Conservation (phyloP, 1,140 invertebrate species). For the Lordiphosa clarofinis region DNA sequence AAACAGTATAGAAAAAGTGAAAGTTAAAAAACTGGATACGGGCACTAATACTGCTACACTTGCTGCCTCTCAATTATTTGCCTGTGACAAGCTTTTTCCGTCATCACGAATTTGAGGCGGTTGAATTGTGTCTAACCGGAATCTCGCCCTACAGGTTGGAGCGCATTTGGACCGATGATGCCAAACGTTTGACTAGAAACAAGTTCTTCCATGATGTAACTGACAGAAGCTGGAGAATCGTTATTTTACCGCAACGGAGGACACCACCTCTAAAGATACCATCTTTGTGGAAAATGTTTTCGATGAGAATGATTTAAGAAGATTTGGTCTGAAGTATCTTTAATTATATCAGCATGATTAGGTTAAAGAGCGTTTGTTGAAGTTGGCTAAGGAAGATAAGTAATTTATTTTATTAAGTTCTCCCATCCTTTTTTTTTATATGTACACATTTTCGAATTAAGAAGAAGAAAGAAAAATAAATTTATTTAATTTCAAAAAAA, state of each 20-base stretch:
- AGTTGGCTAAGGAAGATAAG: not conserved
- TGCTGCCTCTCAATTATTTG: constrained; percentile 16
- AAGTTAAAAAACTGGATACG: constrained; percentile 36
- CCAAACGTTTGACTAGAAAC: not conserved
- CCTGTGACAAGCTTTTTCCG: constrained; percentile 31
- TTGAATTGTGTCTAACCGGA: constrained; percentile 2
- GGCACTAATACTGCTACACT: constrained; percentile 6
- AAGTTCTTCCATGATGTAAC: not conserved
- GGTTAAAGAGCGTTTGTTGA: not conserved
- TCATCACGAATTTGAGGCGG: constrained; percentile 28
- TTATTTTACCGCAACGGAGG: constrained; percentile 15
- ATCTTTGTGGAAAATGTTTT: constrained; percentile 31
- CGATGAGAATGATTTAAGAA: constrained; percentile 11
- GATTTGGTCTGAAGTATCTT: constrained; percentile 3
- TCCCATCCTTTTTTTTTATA: no score
- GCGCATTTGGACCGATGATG: not conserved
- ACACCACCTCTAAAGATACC: constrained; percentile 2
- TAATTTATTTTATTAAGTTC: no score
- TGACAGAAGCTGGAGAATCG: not conserved
- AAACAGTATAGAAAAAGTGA: not conserved
- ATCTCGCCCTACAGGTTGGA: not conserved
- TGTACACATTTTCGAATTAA: no score
- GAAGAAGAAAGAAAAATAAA: no score
- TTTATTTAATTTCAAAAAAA: no score
- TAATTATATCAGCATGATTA: not conserved